Evolutionary conservation across 2,888 invertebrate genomes (phyloP).

Genomic region (Hypsopygia costalis): DNA sequence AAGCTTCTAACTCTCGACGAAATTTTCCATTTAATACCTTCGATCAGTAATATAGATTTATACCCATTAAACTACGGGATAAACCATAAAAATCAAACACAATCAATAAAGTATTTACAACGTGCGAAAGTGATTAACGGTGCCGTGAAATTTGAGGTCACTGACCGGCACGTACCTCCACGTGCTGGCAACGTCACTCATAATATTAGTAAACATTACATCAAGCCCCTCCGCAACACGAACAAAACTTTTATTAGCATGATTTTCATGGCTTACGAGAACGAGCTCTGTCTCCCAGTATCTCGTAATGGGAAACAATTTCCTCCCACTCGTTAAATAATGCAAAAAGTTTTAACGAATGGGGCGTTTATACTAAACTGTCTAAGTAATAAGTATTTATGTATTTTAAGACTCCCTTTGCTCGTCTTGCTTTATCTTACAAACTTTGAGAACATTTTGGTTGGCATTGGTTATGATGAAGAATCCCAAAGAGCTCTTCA

Average conservation of each 20-base stretch:
- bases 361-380: slow-evolving; percentile 37
- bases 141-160: slow-evolving; percentile 54
- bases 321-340: slow-evolving; percentile 39
- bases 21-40: too few species aligned
- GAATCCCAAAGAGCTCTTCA: neutral
- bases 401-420: slow-evolving; percentile 17
- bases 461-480: slow-evolving; percentile 3
- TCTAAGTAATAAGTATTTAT: slow-evolving; percentile 34
- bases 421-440: slow-evolving; percentile 16
- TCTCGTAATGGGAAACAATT: slow-evolving; percentile 27
- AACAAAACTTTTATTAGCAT: slow-evolving; percentile 19
- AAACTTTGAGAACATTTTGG: slow-evolving; percentile 10
- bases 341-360: slow-evolving; percentile 50
- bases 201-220: slow-evolving; percentile 31
- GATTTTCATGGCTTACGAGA: slow-evolving; percentile 18
- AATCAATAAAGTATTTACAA: slow-evolving; percentile 1
- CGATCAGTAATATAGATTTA: too few species aligned
- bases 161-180: slow-evolving; percentile 62
- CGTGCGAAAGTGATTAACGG: slow-evolving; percentile 65
- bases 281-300: slow-evolving; percentile 13
- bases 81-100: neutral
- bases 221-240: slow-evolving; percentile 18
- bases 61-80: too few species aligned
- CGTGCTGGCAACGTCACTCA: slow-evolving; percentile 33
- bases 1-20: too few species aligned